Conservation (phyloP, 2,888 invertebrate genomes). For the Eilema sororculum region DNA sequence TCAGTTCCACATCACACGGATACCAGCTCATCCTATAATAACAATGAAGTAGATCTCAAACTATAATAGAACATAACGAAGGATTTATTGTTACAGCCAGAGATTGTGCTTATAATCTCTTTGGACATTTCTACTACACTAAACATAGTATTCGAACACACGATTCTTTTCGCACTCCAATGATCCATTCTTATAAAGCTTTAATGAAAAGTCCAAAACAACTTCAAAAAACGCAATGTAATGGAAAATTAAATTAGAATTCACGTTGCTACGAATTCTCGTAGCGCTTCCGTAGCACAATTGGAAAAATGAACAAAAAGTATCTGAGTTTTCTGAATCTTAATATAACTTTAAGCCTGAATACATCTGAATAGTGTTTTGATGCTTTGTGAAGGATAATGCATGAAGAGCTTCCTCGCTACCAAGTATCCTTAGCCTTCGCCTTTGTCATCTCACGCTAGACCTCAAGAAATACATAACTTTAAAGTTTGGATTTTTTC, state of each 20-base stretch:
- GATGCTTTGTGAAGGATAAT: not conserved
- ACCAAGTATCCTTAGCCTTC: not conserved
- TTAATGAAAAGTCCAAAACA: slow-evolving; percentile 29
- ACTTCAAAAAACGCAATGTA: slow-evolving; percentile 36
- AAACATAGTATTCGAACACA: slow-evolving; percentile 14
- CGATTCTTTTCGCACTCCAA: slow-evolving; percentile 16
- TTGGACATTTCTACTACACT: slow-evolving; percentile 9
- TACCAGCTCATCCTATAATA: slow-evolving; percentile 41
- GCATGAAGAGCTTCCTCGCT: not conserved
- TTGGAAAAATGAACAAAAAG: slow-evolving; percentile 1
- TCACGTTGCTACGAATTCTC: slow-evolving; percentile 32
- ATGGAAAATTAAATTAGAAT: slow-evolving; percentile 43
- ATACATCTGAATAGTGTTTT: not conserved
- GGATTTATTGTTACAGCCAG: slow-evolving; percentile 35
- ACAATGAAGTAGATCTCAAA: slow-evolving; percentile 38
- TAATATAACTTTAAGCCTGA: not conserved
- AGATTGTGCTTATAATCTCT: slow-evolving; percentile 34
- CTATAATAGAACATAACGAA: slow-evolving; percentile 42
- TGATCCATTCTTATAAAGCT: slow-evolving; percentile 14
- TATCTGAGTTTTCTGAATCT: slow-evolving; percentile 1
- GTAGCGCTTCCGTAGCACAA: slow-evolving; percentile 26
- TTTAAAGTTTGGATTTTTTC: no score
- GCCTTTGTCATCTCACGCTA: not conserved
- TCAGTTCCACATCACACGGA: slow-evolving; percentile 15
- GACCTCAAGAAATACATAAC: no score